Evolutionary conservation across 2,797 vertebrate genomes (phyloP).

Genomic region (Sebastes reedi): DNA sequence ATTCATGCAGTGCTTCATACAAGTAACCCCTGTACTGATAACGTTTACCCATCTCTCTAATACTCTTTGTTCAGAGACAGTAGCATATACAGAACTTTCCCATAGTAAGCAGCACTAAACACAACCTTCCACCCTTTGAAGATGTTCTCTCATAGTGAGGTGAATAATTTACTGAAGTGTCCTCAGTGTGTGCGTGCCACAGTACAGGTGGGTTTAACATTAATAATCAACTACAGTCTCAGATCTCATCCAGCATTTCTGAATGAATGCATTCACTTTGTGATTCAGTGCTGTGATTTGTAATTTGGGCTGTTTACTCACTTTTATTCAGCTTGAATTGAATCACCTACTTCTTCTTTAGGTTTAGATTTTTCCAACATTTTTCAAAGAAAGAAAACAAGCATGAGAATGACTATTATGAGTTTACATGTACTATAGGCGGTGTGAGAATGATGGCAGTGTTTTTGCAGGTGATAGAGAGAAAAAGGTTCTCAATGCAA

Average conservation of each 20-base stretch:
- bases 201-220: neutral
- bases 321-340: neutral
- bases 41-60: neutral
- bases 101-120: neutral
- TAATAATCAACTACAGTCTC: neutral
- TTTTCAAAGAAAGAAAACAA: neutral
- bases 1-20: neutral
- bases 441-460: neutral
- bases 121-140: neutral
- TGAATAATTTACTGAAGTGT: constrained; percentile 3
- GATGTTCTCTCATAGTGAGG: neutral
- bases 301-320: neutral
- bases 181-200: neutral
- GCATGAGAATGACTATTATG: neutral
- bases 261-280: neutral
- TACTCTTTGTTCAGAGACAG: neutral
- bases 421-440: neutral
- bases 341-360: neutral
- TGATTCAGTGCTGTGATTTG: neutral
- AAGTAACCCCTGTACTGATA: neutral
- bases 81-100: neutral
- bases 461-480: neutral
- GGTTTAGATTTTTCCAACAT: too few relatives aligned
- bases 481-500: neutral
- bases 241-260: neutral